Percentiles rank a stretch among this genome's conserved stretches.
Conservation (phyloP, 2,888 invertebrate species). For the Pinctada fucata region DNA sequence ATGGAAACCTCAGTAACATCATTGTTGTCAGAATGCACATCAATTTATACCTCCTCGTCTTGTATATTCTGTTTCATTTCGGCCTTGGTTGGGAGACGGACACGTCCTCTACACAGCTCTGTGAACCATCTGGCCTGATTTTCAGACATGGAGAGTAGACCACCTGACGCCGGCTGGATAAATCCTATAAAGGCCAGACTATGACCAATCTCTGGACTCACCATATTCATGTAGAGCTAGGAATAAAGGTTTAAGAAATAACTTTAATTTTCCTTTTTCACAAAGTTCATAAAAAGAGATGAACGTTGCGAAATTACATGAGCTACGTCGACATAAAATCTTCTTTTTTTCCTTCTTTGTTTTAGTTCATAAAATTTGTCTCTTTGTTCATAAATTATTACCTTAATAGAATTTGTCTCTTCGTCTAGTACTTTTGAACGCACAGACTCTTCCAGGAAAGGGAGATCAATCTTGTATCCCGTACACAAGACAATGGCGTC, state of each 20-base stretch:
- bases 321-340: no score
- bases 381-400: conserved; percentile 30
- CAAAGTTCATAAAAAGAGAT: no score
- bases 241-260: conserved; percentile 29
- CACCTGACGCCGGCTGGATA: conserved; percentile 74
- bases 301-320: no score
- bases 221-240: conserved; percentile 74
- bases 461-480: conserved; percentile 72
- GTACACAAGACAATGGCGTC: conserved; percentile 71
- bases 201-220: conserved; percentile 66
- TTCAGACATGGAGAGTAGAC: conserved; percentile 72
- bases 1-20: no score
- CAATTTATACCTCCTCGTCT: conserved; percentile 57
- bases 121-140: conserved; percentile 73
- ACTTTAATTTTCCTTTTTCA: no score
- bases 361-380: background rate
- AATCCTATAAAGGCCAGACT: conserved; percentile 73
- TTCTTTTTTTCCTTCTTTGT: no score
- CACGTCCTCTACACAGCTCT: conserved; percentile 61
- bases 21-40: no score
- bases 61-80: conserved; percentile 63
- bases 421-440: conserved; percentile 56
- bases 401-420: conserved; percentile 64
- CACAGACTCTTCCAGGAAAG: conserved; percentile 63
- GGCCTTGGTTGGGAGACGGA: conserved; percentile 61